Conservation (phyloP, 2,113 vertebrate species). For the Mobula birostris region DNA sequence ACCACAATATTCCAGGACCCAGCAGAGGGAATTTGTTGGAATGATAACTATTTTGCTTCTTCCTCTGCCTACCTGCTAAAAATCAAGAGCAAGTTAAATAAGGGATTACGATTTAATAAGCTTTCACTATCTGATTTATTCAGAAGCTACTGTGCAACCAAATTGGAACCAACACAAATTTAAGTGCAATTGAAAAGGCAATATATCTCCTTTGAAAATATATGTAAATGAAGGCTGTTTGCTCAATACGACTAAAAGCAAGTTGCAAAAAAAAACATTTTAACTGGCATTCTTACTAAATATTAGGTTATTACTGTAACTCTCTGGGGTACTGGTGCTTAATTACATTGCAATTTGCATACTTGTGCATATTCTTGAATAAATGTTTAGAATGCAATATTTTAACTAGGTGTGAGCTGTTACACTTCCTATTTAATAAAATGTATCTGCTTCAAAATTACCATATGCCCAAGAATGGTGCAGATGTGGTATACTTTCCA, state of each 20-base stretch:
- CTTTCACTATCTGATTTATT: neutral
- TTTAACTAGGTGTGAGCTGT: slow-evolving; percentile 26
- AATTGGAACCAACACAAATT: slow-evolving; percentile 4
- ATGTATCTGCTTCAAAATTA: neutral
- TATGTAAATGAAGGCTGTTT: slow-evolving; percentile 22
- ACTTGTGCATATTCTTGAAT: neutral
- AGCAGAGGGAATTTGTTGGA: neutral
- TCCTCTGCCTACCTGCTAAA: neutral
- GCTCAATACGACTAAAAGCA: neutral
- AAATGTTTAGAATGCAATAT: slow-evolving; percentile 3
- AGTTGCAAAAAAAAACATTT: neutral
- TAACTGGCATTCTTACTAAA: neutral
- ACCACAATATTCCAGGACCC: too few species aligned
- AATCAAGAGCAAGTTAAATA: neutral
- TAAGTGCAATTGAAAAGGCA: slow-evolving; percentile 10
- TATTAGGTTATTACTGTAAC: neutral
- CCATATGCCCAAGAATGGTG: too few species aligned
- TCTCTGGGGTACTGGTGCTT: slow-evolving; percentile 24
- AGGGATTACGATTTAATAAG: neutral
- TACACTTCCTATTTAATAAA: slow-evolving; percentile 12
- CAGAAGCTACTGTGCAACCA: neutral
- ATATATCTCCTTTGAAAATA: slow-evolving; percentile 17
- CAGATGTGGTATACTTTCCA: too few species aligned
- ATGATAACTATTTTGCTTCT: neutral
- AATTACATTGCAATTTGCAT: slow-evolving; percentile 24